Evolutionary conservation across 2,888 invertebrate genomes (phyloP), one percentile per base, ranked within the genome.

Genomic region (Hirtodrosophila trivittata): DNA sequence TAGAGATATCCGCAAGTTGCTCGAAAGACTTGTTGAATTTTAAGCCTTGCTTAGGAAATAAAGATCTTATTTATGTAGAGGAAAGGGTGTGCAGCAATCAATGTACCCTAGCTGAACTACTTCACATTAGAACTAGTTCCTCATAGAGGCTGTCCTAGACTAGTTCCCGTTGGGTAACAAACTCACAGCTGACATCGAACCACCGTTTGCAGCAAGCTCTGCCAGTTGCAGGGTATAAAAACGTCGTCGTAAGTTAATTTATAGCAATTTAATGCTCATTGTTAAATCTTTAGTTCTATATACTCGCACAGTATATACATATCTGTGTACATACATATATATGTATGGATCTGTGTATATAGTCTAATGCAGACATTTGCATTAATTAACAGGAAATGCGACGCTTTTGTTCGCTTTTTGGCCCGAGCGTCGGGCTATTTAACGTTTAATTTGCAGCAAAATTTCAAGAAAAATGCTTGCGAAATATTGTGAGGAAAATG

Each of bases 371-470:
- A 28, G 28, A 43, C 37, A 52, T 60, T 54, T 37, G 38, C 49
- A 64, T 56, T 51, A 42, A 30, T 59, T 10, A 45, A 18, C 58
- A 74, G 69, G 70, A 71, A 71, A 47, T 46, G 54, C 21, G 45
- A 30, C 25, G 67, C 73, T 41, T 21, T 54, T 62, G 62, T 38
- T 41, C 18, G 51, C 41, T n/a, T 21, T 21, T 39, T 30, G 30
- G 18, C 47, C 39, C 33, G 39, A 21, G 14, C 46, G 25, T 54
- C 26, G 28, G 42, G 26, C 56, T 49, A 55, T 71, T 74, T 55
- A 58, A 58, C 75, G 71, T 52, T 64, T 58, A 54, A 71, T 63
- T 68, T 58, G 43, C 63, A 47, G 5, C 18, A 12, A 21, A 39
- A 55, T 55, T 47, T 38, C 39, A 55, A 58, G 46, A 32, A 32